These are phyloP conservation scores for Rhodophaea formosa DNA, from an alignment of 2,888 invertebrate genomes.

Conservation along the genomic window DNA sequence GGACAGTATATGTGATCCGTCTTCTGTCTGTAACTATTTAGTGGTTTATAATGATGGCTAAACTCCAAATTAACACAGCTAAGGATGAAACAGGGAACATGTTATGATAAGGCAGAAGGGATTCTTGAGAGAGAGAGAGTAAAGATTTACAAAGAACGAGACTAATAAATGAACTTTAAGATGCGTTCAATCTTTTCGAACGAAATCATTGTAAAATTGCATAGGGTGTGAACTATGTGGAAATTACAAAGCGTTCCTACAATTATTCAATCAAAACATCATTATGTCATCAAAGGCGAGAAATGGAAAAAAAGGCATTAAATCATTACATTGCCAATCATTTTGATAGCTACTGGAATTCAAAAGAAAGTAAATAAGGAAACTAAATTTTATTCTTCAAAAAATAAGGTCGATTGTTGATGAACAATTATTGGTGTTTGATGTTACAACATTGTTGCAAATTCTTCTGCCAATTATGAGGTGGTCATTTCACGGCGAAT, in stretches of 20 bases:
- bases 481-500: slow-evolving; percentile 4
- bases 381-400: not conserved
- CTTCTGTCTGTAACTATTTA: too few relatives aligned
- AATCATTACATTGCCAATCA: slow-evolving; percentile 7
- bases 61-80: too few relatives aligned
- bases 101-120: too few relatives aligned
- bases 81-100: too few relatives aligned
- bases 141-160: too few relatives aligned
- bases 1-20: too few relatives aligned
- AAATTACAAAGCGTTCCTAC: not conserved
- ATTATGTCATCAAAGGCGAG: not conserved
- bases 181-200: too few relatives aligned
- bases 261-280: slow-evolving; percentile 8
- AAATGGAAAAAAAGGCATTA: slow-evolving; percentile 1
- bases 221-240: not conserved
- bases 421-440: not conserved
- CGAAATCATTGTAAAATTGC: not conserved
- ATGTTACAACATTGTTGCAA: slow-evolving; percentile 7
- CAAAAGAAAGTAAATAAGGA: not conserved
- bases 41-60: too few relatives aligned
- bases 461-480: not conserved
- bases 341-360: not conserved
- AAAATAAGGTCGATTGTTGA: not conserved
- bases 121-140: too few relatives aligned
- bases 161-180: too few relatives aligned